These are phyloP conservation scores for Gari tellinella DNA, from an alignment of 2,888 invertebrate genomes.

Conservation along the genomic window DNA sequence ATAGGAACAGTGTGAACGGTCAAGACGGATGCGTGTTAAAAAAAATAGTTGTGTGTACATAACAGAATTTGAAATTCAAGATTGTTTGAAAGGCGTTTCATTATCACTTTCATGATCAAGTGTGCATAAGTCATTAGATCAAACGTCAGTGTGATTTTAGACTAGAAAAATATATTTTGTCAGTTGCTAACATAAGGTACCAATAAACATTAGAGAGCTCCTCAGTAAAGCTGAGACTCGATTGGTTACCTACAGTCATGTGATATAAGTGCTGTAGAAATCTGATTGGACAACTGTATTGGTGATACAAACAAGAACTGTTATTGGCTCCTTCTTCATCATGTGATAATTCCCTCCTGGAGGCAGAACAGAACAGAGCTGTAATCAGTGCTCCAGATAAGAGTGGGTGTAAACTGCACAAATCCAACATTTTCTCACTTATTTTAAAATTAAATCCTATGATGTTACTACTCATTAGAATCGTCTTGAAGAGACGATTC, in stretches of 20 bases:
- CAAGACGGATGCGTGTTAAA: no score
- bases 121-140: slow-evolving; percentile 1
- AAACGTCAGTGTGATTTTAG: slow-evolving; percentile 7
- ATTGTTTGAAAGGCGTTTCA: slow-evolving; percentile 2
- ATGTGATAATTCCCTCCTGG: slow-evolving; percentile 28
- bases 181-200: slow-evolving; percentile 21
- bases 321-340: slow-evolving; percentile 39
- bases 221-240: slow-evolving; percentile 14
- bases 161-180: slow-evolving; percentile 6
- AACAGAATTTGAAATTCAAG: slow-evolving; percentile 4
- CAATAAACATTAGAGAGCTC: slow-evolving; percentile 14
- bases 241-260: slow-evolving; percentile 30
- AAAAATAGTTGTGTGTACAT: slow-evolving; percentile 8
- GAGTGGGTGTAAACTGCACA: no score
- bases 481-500: no score
- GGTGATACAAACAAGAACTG: slow-evolving; percentile 45
- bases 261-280: slow-evolving; percentile 45
- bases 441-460: no score
- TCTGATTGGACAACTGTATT: slow-evolving; percentile 37
- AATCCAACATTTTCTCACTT: no score
- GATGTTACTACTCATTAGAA: no score
- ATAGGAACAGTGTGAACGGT: background rate
- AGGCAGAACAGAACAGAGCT: no score
- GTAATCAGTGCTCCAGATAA: no score
- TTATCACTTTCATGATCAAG: slow-evolving; percentile 8